Evolutionary conservation across 2,888 invertebrate genomes (phyloP).

Genomic region (Tetragnatha montana): DNA sequence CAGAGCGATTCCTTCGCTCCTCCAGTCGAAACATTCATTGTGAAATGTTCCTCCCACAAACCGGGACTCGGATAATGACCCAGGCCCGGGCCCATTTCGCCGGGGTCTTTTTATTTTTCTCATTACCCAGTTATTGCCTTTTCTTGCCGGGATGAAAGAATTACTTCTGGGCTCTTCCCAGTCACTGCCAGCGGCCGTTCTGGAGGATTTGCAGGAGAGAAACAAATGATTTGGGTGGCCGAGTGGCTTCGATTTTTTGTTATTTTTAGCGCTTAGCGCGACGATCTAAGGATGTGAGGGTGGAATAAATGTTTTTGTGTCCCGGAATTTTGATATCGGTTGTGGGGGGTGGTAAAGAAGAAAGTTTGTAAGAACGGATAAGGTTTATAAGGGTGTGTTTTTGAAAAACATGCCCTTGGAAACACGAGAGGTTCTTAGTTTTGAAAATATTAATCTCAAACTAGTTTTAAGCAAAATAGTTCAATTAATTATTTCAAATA

Average conservation of each 20-base stretch:
- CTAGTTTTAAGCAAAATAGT: too few relatives aligned
- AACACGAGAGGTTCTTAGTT: too few relatives aligned
- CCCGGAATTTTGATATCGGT: neutral
- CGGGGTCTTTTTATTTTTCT: neutral
- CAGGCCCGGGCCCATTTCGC: neutral
- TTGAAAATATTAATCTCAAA: too few relatives aligned
- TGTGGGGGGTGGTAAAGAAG: too few relatives aligned
- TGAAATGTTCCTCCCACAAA: neutral
- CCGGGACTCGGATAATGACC: constrained; percentile 8
- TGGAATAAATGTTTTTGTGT: neutral
- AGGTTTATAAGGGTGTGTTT: too few relatives aligned
- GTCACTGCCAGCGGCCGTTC: neutral
- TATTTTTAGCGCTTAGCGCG: neutral
- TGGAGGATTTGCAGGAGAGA: neutral
- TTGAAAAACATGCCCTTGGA: too few relatives aligned
- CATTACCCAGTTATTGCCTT: constrained; percentile 20
- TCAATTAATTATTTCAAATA: too few relatives aligned
- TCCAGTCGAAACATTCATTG: neutral
- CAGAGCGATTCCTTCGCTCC: neutral
- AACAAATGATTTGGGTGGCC: constrained; percentile 3
- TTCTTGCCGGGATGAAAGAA: constrained; percentile 8
- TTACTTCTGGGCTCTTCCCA: neutral
- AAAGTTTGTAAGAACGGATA: too few relatives aligned
- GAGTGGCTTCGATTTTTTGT: neutral
- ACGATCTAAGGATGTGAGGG: neutral